These are phyloP conservation scores for Zapus hudsonius DNA, from an alignment of 2,113 vertebrate species.

Conservation along the genomic window DNA sequence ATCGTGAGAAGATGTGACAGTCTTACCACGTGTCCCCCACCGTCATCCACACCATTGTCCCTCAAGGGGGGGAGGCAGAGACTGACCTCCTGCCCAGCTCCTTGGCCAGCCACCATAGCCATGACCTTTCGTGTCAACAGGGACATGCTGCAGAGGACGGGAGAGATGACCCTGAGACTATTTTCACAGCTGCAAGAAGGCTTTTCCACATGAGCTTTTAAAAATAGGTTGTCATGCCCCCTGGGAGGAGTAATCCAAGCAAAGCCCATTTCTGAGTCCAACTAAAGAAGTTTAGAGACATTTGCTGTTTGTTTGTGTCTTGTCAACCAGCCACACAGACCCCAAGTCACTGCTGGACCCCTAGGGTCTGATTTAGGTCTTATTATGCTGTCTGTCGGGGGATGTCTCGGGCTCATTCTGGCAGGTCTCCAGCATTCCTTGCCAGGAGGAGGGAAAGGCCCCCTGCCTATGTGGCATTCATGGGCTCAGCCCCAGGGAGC, in stretches of 20 bases:
- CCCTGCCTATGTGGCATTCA: neutral
- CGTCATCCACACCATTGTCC: accelerated
- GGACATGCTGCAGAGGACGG: neutral
- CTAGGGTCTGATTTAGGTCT: neutral
- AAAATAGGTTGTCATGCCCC: slow-evolving; percentile 36
- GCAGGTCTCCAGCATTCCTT: accelerated
- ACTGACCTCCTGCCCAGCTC: accelerated
- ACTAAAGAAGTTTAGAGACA: neutral
- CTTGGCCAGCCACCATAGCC: neutral
- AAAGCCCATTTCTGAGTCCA: neutral
- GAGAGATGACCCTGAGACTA: neutral
- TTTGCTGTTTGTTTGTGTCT: neutral
- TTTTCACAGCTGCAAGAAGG: slow-evolving; percentile 68
- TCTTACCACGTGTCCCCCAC: accelerated
- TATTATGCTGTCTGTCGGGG: neutral
- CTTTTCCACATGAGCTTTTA: slow-evolving; percentile 46
- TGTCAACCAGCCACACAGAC: accelerated
- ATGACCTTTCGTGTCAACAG: accelerated
- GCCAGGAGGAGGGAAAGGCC: neutral
- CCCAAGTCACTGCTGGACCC: neutral
- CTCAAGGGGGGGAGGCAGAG: accelerated
- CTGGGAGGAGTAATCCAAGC: neutral
- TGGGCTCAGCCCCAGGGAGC: neutral
- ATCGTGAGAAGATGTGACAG: accelerated
- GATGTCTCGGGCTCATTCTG: neutral